These are phyloP conservation scores for Drosophila lini DNA, from an alignment of 1,140 invertebrate species.

Conservation along the genomic window DNA sequence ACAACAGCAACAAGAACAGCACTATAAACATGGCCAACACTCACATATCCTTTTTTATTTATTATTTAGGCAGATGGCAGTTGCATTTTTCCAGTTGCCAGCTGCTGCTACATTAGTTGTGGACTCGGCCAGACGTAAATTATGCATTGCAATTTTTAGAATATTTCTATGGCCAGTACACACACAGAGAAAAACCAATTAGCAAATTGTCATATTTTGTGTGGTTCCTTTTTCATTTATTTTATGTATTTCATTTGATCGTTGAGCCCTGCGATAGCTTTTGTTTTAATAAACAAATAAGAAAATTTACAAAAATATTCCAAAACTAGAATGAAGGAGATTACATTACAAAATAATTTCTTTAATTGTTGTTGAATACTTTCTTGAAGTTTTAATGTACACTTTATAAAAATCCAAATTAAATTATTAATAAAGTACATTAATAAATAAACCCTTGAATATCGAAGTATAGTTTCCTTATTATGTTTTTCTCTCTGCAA, in stretches of 20 bases:
- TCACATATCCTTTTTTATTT: conserved; percentile 68
- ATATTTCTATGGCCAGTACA: conserved; percentile 58
- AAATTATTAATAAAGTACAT: no score
- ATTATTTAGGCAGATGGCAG: conserved; percentile 76
- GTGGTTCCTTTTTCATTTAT: not conserved
- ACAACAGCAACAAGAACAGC: conserved; percentile 24
- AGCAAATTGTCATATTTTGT: conserved; percentile 8
- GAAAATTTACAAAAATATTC: no score
- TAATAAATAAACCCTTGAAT: not conserved
- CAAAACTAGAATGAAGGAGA: no score
- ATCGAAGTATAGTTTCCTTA: not conserved
- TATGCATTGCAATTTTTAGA: conserved; percentile 81
- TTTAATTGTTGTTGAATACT: no score
- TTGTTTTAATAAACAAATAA: not conserved
- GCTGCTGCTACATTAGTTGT: conserved; percentile 71
- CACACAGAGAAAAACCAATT: conserved; percentile 12
- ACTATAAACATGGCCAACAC: conserved; percentile 36
- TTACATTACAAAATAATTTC: no score
- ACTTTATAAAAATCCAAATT: no score
- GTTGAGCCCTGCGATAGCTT: not conserved
- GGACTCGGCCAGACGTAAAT: conserved; percentile 63
- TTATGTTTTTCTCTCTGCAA: conserved; percentile 18
- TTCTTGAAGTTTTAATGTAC: no score
- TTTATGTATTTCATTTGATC: not conserved
- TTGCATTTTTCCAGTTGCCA: conserved; percentile 65